These are phyloP conservation scores for Nestor notabilis DNA, from an alignment of 2,113 vertebrate species.

Conservation along the genomic window DNA sequence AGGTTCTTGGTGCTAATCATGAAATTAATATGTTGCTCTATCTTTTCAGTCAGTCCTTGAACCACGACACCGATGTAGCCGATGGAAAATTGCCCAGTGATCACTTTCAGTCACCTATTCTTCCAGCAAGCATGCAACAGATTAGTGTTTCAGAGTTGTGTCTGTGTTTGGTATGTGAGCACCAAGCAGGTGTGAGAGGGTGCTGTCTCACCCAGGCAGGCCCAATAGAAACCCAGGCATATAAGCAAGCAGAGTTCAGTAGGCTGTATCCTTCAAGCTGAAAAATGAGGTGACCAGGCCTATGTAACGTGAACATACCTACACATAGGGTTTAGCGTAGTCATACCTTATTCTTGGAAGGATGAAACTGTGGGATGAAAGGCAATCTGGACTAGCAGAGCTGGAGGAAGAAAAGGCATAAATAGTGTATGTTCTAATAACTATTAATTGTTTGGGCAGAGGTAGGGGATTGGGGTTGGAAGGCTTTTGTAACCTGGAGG, in stretches of 20 bases:
- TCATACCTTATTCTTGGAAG: neutral
- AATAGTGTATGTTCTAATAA: neutral
- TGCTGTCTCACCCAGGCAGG: neutral
- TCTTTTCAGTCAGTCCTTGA: neutral
- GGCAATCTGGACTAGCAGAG: neutral
- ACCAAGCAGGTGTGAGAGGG: neutral
- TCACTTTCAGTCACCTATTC: neutral
- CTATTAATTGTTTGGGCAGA: neutral
- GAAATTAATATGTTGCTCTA: neutral
- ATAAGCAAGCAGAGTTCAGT: neutral
- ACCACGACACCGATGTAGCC: neutral
- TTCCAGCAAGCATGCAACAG: neutral
- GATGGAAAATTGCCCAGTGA: neutral
- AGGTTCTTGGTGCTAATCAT: neutral
- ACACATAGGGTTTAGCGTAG: neutral
- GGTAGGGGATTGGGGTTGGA: neutral
- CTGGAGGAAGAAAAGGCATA: neutral
- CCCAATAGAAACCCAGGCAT: neutral
- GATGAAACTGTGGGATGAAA: neutral
- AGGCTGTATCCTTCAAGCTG: fast-evolving
- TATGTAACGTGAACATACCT: fast-evolving
- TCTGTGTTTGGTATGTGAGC: neutral
- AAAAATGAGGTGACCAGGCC: neutral
- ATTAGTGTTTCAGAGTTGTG: fast-evolving
- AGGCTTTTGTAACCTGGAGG: neutral